Evolutionary conservation across 2,797 vertebrate species (phyloP), one percentile per base, ranked within the genome.

Genomic region (Otus scops): DNA sequence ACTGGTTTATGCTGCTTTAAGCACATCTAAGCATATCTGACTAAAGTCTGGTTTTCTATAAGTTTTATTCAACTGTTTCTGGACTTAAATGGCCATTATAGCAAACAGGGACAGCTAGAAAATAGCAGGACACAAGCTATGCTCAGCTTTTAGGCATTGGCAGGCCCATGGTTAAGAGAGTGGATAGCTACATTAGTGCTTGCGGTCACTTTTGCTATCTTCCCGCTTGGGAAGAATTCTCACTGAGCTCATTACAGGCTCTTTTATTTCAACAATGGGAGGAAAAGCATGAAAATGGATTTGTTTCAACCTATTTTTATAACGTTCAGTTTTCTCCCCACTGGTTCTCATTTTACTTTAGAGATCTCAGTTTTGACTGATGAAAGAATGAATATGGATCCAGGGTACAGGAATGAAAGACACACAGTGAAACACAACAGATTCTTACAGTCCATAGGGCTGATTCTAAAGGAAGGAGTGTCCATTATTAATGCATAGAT

Each of bases 241-340:
- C 74, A 68, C 71, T 39, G 85, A 89, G 85, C 61, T 92, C 50
- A 57, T 88, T 88, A 84, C 73, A 86, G 50, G 27, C 12, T 61
- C 41, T 94, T 95, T 77, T 90, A 94, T 84, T 95, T 86, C 60
- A 90, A 81, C 38, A 94, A 81, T 63, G 12, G 4, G 17, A 92
- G 39, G 18, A 81, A 86, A 95, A 86, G 73, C 76, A 88, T 75
- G 73, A 75, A 94, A 96, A 93, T 86, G 14, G 43, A 84, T 94
- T 95, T 71, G 26, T 54, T 97, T 95, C 93, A 93, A 75, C 32
- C 73, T 95, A 78, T 90, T 95, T 96, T 94, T 92, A 23, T 18
- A 86, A 64, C 15, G 53, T 68, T 83, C 61, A 3, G 6, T 61
- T 94, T 95, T 91, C 43, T 68, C 41, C 71, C 36, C 54, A 23